A percentile compares a stretch with the other conserved stretches of the same genome.
Conservation (phyloP, 2,888 invertebrate genomes). For the Leptothorax acervorum region DNA sequence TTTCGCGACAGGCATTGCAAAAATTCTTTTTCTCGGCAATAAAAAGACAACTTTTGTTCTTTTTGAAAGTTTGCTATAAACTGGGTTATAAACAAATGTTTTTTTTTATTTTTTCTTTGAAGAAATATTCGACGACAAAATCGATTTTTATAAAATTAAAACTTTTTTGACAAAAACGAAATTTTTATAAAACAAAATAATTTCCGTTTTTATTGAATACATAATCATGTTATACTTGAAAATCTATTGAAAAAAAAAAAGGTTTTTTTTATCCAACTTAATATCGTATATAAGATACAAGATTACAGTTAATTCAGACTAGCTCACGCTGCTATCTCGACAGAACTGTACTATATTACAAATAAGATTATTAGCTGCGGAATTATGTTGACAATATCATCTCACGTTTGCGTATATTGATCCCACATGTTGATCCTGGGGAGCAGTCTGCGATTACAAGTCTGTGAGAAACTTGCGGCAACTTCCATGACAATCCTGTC, state of each 20-base stretch:
- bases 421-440: conserved; percentile 6
- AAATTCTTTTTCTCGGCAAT: background rate
- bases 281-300: background rate
- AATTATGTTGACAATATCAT: conserved; percentile 14
- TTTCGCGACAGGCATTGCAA: too few species aligned
- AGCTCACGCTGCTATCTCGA: background rate
- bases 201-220: background rate
- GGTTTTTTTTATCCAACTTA: background rate
- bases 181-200: background rate
- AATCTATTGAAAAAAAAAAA: background rate
- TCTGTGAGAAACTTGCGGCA: conserved; percentile 32
- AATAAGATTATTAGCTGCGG: background rate
- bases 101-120: background rate
- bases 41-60: background rate
- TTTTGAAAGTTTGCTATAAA: background rate
- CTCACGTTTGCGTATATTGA: background rate
- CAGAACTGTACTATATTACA: background rate
- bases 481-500: conserved; percentile 42
- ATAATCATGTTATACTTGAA: background rate
- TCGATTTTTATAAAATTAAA: background rate
- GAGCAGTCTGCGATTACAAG: conserved; percentile 8
- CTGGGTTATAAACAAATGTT: background rate
- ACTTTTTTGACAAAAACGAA: background rate
- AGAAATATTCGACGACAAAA: background rate
- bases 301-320: background rate